These are phyloP conservation scores for Serilophus lunatus DNA, from an alignment of 2,113 vertebrate genomes.

Conservation along the genomic window DNA sequence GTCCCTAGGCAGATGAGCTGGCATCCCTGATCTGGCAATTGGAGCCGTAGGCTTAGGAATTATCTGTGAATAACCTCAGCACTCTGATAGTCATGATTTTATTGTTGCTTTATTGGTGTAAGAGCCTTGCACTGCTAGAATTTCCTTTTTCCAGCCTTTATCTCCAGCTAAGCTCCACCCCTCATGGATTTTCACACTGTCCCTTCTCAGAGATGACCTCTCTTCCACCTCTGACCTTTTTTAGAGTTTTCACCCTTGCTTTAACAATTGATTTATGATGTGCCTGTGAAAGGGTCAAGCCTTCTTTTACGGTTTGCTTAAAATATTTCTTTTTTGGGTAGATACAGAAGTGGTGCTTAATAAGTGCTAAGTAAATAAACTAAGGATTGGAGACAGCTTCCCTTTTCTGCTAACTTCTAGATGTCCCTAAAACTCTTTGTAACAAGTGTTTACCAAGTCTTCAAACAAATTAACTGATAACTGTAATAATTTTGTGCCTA, in stretches of 20 bases:
- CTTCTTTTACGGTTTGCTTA: constrained; percentile 83
- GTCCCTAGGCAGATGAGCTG: not conserved
- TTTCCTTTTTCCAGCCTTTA: constrained; percentile 27
- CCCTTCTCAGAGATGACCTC: constrained; percentile 76
- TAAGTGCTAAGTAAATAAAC: constrained; percentile 74
- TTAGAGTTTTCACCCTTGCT: constrained; percentile 77
- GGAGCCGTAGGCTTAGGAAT: not conserved
- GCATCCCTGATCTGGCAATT: not conserved
- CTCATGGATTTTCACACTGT: constrained; percentile 64
- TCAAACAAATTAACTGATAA: constrained; percentile 72
- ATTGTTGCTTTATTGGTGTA: not conserved
- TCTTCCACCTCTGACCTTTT: constrained; percentile 80
- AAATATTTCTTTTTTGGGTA: constrained; percentile 80
- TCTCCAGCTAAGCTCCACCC: constrained; percentile 59
- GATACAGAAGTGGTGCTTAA: constrained; percentile 77
- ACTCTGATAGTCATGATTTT: not conserved
- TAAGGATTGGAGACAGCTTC: constrained; percentile 67
- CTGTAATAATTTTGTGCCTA: constrained; percentile 70
- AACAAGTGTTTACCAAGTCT: constrained; percentile 65
- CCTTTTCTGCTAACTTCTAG: constrained; percentile 64
- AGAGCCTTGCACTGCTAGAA: not conserved
- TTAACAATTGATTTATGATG: constrained; percentile 85
- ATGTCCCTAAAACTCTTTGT: constrained; percentile 46
- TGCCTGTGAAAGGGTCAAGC: constrained; percentile 79
- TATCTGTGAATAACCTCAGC: not conserved